These are phyloP conservation scores for Sinotaia quadrata DNA, from an alignment of 2,888 invertebrate genomes.

Conservation along the genomic window DNA sequence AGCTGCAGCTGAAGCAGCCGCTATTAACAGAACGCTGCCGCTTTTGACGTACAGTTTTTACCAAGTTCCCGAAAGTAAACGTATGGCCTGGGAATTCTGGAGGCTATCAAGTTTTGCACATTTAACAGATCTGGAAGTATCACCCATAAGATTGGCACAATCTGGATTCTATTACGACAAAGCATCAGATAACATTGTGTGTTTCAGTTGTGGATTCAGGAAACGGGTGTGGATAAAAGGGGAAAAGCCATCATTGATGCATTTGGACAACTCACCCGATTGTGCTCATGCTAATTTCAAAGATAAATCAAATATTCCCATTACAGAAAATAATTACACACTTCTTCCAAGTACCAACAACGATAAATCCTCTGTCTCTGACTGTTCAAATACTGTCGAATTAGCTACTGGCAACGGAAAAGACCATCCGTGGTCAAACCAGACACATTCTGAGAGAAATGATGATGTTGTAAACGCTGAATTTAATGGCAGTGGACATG, in stretches of 20 bases:
- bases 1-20: too few relatives aligned
- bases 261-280: background rate
- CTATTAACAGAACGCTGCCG: too few relatives aligned
- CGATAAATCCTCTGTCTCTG: too few relatives aligned
- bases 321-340: background rate
- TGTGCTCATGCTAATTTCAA: slow-evolving; percentile 4
- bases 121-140: background rate
- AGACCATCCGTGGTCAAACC: too few relatives aligned
- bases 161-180: slow-evolving; percentile 11
- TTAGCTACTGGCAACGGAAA: too few relatives aligned
- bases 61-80: too few relatives aligned
- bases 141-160: slow-evolving; percentile 16
- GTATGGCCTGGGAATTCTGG: background rate
- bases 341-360: too few relatives aligned
- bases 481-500: too few relatives aligned
- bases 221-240: slow-evolving; percentile 5
- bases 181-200: background rate
- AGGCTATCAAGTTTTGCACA: background rate
- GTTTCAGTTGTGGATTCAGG: slow-evolving; percentile 11
- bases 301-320: slow-evolving; percentile 7
- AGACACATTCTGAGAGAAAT: too few relatives aligned
- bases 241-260: background rate
- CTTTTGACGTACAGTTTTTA: too few relatives aligned
- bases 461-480: too few relatives aligned
- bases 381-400: too few relatives aligned